These are phyloP conservation scores for Cybosia mesomella DNA, from an alignment of 2,888 invertebrate genomes.

Conservation along the genomic window DNA sequence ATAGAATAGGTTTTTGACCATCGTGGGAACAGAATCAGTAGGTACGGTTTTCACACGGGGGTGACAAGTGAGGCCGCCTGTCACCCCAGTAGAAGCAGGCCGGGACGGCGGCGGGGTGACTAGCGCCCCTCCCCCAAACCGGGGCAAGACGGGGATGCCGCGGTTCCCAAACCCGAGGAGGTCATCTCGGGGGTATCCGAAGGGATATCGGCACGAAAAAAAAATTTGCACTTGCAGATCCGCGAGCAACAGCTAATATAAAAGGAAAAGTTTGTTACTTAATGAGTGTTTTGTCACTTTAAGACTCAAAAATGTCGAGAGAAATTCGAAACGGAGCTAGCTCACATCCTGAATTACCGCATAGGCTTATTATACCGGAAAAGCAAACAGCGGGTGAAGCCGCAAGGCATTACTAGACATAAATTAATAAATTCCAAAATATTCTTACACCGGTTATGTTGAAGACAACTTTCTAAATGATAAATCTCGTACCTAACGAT, in stretches of 20 bases:
- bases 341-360: slow-evolving; percentile 1
- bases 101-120: too few species aligned
- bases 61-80: too few species aligned
- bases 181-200: too few species aligned
- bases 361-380: slow-evolving; percentile 2
- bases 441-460: background rate
- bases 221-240: too few species aligned
- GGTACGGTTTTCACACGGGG: too few species aligned
- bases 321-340: slow-evolving; percentile 1
- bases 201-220: too few species aligned
- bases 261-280: background rate
- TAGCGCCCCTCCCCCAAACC: too few species aligned
- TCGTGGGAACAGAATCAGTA: too few species aligned
- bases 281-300: background rate
- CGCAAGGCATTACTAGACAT: background rate
- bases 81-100: too few species aligned
- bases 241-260: background rate
- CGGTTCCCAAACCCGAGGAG: too few species aligned
- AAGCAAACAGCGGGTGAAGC: background rate
- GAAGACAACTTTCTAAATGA: background rate
- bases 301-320: background rate
- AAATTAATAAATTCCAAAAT: background rate
- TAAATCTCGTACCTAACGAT: background rate
- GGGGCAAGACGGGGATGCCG: too few species aligned
- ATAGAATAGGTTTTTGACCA: too few species aligned